A percentile compares a stretch with the other conserved stretches of the same genome.
These are phyloP conservation scores for Gymnogyps californianus DNA, from an alignment of 2,113 vertebrate species.

Conservation along the genomic window DNA sequence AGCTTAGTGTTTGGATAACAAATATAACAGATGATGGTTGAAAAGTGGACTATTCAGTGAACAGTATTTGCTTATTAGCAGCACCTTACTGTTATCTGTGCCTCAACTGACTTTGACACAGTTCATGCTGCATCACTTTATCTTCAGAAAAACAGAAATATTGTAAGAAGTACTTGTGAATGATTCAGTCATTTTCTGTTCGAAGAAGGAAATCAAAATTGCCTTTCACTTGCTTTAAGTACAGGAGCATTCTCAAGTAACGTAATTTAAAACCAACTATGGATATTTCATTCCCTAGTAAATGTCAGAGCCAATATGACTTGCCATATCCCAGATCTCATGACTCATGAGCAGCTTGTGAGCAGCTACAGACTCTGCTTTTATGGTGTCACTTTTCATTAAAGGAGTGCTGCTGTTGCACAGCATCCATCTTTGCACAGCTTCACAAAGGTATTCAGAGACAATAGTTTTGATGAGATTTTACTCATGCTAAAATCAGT, in stretches of 20 bases:
- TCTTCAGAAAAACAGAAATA: not conserved
- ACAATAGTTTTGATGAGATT: not conserved
- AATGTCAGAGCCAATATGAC: constrained; percentile 45
- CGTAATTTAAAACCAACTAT: not conserved
- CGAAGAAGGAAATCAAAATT: constrained; percentile 19
- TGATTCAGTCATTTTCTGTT: not conserved
- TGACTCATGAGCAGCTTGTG: constrained; percentile 19
- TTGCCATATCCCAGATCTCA: constrained; percentile 15
- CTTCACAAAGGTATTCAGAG: not conserved
- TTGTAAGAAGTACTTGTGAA: not conserved
- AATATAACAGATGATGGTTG: not conserved
- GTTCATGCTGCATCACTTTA: not conserved
- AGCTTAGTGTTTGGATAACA: not conserved
- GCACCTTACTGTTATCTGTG: not conserved
- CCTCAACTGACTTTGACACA: not conserved
- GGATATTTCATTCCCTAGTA: constrained; percentile 31
- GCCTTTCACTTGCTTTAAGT: constrained; percentile 14
- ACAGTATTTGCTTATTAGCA: not conserved
- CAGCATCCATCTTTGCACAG: not conserved
- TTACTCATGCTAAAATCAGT: not conserved
- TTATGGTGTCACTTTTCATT: not conserved
- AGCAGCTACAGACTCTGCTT: constrained; percentile 30
- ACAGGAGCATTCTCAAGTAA: constrained; percentile 12
- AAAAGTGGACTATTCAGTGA: not conserved
- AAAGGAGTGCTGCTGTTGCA: not conserved